phyloP scores from a whole-genome alignment of 2,888 invertebrate species.

The Drosophila antonietae region DNA sequence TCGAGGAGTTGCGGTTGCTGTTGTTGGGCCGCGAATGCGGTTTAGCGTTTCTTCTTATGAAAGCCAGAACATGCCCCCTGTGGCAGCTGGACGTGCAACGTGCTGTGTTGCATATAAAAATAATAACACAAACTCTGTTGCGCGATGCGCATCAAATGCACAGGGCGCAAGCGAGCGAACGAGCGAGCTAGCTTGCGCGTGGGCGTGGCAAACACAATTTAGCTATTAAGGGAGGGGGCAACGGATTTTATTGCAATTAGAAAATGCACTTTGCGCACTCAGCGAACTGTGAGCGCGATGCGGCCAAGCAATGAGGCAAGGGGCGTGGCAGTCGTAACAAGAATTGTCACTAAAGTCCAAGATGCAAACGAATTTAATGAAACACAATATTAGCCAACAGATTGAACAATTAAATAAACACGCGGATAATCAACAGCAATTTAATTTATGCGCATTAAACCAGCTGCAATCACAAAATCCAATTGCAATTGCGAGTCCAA shows the following conservation, averaged over 20 bases:
- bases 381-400: constrained; percentile 53
- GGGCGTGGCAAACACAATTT: constrained; percentile 66
- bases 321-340: neutral
- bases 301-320: neutral
- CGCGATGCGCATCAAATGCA: constrained; percentile 63
- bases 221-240: constrained; percentile 63
- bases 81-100: constrained; percentile 20
- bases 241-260: constrained; percentile 76
- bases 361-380: constrained; percentile 40
- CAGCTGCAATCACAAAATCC: constrained; percentile 21
- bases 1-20: neutral
- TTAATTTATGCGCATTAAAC: constrained; percentile 29
- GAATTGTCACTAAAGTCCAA: neutral
- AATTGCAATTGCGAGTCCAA: neutral
- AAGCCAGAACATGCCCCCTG: constrained; percentile 12
- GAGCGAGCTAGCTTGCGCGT: too few relatives aligned
- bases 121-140: constrained; percentile 29
- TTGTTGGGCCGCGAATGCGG: constrained; percentile 2
- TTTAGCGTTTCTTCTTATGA: constrained; percentile 23
- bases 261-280: constrained; percentile 65
- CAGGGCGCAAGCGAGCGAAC: neutral
- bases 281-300: neutral
- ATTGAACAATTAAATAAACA: constrained; percentile 70
- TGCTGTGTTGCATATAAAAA: constrained; percentile 35
- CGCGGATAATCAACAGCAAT: constrained; percentile 46